Base-by-base conservation (phyloP, 2,888 invertebrate species). In the Drosophila anceps region DNA sequence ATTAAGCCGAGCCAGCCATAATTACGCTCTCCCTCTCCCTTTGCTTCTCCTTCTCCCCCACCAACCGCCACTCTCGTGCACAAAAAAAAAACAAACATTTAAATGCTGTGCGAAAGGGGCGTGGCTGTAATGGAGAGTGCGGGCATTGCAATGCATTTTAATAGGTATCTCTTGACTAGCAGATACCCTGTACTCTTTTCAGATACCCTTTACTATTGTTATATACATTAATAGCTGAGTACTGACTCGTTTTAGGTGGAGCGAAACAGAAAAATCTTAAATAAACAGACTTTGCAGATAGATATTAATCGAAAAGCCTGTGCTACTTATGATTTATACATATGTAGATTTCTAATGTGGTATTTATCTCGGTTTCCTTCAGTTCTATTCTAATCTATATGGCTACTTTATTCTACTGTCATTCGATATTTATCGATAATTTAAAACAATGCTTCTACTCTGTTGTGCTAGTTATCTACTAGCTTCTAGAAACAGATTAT, bases 101-200 rank as follows among this genome's bases (percentile, higher is more conserved):
- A 84, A 69, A 70, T 70, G 63, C 39, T 46, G 37, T 57, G 24
- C 33, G 50, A 58, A 54, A 57, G 77, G 82, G 79, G 88, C 89
- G 89, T 77, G 89, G 74, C 73, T 73, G 88, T 82, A 87, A 89
- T 89, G 70, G 77, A 87, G 79, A 84, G 35, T 68, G 67, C 62
- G 72, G 33, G 46, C 69, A n/a, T n/a, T n/a, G n/a, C n/a, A n/a
- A n/a, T n/a, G n/a, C n/a, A n/a, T n/a, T n/a, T n/a, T n/a, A n/a
- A n/a, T n/a, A n/a, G n/a, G n/a, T n/a, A n/a, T n/a, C 13, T 10
- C 7, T 18, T 10, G 13, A 31, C 50, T 31, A 20, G 7, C 6
- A 58, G 12, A 46, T 35, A 46, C 58, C 35, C 58, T 58, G 24
- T 12, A 33, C 13, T 9, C 0, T n/a, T 10, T n/a, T 9, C 1